A percentile compares a stretch with the other conserved stretches of the same genome.
Evolutionary conservation across 1,140 invertebrate species (phyloP).

Genomic region (Frieseomelitta varia): DNA sequence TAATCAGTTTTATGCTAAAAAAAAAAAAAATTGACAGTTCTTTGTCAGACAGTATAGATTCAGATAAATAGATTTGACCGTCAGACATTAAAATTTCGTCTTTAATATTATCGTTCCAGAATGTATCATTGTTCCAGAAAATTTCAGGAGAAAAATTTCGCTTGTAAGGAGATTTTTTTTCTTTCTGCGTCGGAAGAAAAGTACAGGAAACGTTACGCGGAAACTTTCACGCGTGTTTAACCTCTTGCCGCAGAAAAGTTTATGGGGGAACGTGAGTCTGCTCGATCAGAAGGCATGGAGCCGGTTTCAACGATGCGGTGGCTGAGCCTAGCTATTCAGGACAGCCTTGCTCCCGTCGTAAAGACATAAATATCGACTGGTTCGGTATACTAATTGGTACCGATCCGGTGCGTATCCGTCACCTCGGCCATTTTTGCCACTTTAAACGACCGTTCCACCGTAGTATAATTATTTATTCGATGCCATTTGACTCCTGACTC

Average conservation of each 20-base stretch:
- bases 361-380: background rate
- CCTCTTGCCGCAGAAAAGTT: background rate
- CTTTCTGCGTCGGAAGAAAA: background rate
- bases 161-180: background rate
- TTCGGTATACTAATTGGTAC: background rate
- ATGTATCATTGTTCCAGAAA: too few species aligned
- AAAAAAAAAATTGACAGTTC: too few species aligned
- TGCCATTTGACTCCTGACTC: too few species aligned
- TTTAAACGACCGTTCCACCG: too few species aligned
- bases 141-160: background rate
- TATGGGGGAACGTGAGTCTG: background rate
- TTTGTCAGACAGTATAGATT: too few species aligned
- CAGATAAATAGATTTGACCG: too few species aligned
- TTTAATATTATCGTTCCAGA: too few species aligned
- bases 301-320: constrained; percentile 17
- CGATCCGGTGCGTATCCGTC: background rate
- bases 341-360: constrained; percentile 15
- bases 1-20: too few species aligned
- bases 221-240: constrained; percentile 5
- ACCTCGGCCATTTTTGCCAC: background rate
- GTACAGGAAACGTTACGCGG: background rate
- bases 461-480: too few species aligned
- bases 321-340: constrained; percentile 12
- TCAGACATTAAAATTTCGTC: too few species aligned
- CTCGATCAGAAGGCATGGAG: background rate